These are phyloP conservation scores for Mythimna impura DNA, from an alignment of 2,888 invertebrate genomes.

Conservation along the genomic window DNA sequence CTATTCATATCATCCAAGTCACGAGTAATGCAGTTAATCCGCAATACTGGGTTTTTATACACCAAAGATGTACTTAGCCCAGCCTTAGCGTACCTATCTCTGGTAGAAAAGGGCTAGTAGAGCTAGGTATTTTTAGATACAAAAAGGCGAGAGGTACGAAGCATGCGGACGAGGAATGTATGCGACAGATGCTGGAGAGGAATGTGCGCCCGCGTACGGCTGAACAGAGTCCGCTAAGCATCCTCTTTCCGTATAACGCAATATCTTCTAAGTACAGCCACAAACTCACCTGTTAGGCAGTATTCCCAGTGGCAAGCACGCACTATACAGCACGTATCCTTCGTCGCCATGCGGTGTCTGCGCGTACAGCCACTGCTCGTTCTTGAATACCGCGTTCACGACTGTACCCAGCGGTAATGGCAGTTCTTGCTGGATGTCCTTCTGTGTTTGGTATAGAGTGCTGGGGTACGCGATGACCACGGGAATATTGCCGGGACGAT, in stretches of 20 bases:
- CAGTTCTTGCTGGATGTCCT: conserved; percentile 92
- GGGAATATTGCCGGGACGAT: conserved; percentile 96
- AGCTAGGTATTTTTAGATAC: no score
- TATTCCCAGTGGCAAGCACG: conserved; percentile 95
- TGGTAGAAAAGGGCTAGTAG: no score
- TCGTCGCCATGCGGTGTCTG: conserved; percentile 96
- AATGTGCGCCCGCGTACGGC: no score
- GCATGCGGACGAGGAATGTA: no score
- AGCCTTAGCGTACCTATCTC: no score
- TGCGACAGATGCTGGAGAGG: no score
- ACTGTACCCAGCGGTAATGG: conserved; percentile 95
- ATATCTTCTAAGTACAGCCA: background rate
- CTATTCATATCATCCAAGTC: background rate
- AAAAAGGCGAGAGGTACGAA: no score
- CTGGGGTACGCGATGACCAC: conserved; percentile 95
- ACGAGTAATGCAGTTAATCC: background rate
- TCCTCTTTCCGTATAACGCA: background rate
- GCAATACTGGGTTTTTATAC: background rate
- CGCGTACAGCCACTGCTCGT: conserved; percentile 95
- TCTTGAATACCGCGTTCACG: conserved; percentile 96
- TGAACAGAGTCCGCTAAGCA: no score
- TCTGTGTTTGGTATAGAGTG: conserved; percentile 93
- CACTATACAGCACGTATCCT: conserved; percentile 94
- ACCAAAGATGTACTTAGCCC: no score
- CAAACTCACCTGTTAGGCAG: conserved; percentile 87